Conservation (phyloP, 2,797 vertebrate species). For the Varecia variegata region DNA sequence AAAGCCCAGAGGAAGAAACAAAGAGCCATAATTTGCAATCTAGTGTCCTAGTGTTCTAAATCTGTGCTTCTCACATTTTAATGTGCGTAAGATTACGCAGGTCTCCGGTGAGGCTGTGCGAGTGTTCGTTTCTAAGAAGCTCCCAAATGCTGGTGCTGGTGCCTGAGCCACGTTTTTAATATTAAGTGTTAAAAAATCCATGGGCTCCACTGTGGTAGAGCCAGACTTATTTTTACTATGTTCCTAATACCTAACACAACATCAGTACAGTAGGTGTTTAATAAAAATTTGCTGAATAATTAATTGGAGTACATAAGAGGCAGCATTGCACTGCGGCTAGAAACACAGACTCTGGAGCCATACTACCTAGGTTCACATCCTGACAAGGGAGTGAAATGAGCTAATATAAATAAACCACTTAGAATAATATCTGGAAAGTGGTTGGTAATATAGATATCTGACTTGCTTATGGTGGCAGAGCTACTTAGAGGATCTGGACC, state of each 20-base stretch:
- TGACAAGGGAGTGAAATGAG: not conserved
- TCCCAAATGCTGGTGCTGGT: no score
- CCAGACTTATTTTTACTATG: not conserved
- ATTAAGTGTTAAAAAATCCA: not conserved
- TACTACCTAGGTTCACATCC: not conserved
- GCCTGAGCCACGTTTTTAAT: not conserved
- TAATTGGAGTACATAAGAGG: not conserved
- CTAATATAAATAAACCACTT: not conserved
- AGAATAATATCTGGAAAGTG: not conserved
- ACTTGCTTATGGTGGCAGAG: not conserved
- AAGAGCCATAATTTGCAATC: not conserved
- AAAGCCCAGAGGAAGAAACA: not conserved
- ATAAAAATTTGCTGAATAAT: not conserved
- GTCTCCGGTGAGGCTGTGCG: not conserved
- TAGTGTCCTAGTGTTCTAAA: not conserved
- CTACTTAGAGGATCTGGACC: not conserved
- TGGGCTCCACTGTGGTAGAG: not conserved
- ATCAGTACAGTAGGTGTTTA: not conserved
- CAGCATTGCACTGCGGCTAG: not conserved
- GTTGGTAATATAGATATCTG: not conserved
- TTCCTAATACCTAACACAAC: not conserved
- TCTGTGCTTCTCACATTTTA: not conserved
- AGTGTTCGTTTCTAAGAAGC: not conserved
- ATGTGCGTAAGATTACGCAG: not conserved
- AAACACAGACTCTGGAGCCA: not conserved